Evolutionary conservation across 2,113 vertebrate species (phyloP).

Genomic region (Daubentonia madagascariensis): DNA sequence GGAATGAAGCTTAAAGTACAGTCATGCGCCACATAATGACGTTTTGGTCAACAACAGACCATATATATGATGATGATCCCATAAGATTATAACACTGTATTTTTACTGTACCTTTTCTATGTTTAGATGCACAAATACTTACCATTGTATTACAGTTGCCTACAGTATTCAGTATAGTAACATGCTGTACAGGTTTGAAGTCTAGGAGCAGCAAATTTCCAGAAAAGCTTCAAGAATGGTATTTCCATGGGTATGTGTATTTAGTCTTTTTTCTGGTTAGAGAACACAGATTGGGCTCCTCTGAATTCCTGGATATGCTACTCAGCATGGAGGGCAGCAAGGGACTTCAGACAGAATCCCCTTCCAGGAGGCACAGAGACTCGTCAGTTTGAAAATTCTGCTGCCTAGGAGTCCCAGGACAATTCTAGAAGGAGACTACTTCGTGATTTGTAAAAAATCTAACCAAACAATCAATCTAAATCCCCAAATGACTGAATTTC

Average conservation of each 20-base stretch:
- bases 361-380: not conserved
- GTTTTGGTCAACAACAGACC: not conserved
- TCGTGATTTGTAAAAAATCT: not conserved
- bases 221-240: not conserved
- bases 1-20: not conserved
- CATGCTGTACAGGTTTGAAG: not conserved
- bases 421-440: not conserved
- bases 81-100: not conserved
- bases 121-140: not conserved
- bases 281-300: not conserved
- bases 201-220: not conserved
- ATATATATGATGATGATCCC: not conserved
- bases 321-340: not conserved
- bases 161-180: not conserved
- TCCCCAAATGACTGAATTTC: not conserved
- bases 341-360: not conserved
- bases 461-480: not conserved
- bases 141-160: not conserved
- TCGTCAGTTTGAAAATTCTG: not conserved
- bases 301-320: not conserved
- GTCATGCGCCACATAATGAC: not conserved
- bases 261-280: not conserved
- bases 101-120: not conserved
- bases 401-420: not conserved
- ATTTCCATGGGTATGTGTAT: not conserved